A percentile compares a stretch with the other conserved stretches of the same genome.
Evolutionary conservation across 2,797 vertebrate species (phyloP).

Genomic region (Mionectes olivaceus): DNA sequence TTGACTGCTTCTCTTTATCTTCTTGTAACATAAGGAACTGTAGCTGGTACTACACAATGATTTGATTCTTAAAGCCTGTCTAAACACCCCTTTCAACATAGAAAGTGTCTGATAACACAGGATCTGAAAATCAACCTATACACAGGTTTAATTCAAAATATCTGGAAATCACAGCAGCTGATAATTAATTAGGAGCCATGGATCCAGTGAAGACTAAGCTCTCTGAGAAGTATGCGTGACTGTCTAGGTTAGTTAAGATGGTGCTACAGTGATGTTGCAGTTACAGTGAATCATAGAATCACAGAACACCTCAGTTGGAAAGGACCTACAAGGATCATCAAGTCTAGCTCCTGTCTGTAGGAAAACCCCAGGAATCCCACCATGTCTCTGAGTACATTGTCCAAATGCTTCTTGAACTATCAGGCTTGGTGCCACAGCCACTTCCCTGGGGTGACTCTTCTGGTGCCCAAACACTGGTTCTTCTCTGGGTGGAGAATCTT

Average conservation of each 20-base stretch:
- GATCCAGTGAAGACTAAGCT: not conserved
- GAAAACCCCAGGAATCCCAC: not conserved
- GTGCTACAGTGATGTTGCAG: not conserved
- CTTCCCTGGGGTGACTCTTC: not conserved
- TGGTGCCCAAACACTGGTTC: not conserved
- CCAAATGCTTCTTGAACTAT: not conserved
- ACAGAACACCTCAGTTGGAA: not conserved
- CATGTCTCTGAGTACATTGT: not conserved
- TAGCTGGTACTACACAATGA: not conserved
- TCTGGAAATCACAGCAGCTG: not conserved
- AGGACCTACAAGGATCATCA: not conserved
- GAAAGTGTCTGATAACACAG: not conserved
- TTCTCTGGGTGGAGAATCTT: not conserved
- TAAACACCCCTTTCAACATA: not conserved
- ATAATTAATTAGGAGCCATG: not conserved
- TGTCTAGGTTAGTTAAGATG: not conserved
- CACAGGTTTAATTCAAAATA: conserved; percentile 16
- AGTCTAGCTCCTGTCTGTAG: not conserved
- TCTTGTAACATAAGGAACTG: not conserved
- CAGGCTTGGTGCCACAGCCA: not conserved
- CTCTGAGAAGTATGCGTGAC: not conserved
- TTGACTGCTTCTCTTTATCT: not conserved
- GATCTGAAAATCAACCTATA: conserved; percentile 16
- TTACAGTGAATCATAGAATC: not conserved
- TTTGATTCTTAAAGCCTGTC: not conserved